Evolutionary conservation across 2,113 vertebrate genomes (phyloP).

Genomic region (Malurus melanocephalus): DNA sequence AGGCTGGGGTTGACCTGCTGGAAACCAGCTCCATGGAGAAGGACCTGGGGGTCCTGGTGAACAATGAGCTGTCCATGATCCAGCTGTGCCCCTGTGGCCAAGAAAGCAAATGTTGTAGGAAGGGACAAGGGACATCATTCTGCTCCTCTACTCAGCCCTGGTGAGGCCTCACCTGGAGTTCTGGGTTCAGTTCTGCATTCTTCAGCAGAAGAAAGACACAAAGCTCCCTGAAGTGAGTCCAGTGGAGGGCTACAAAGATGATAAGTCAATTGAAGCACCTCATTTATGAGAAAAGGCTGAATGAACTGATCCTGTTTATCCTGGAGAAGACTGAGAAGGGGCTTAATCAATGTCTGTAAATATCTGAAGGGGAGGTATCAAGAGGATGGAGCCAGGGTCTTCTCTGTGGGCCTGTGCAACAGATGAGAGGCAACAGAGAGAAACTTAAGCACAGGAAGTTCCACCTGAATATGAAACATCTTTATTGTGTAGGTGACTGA

Average conservation of each 20-base stretch:
- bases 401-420: accelerated
- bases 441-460: background rate
- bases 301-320: background rate
- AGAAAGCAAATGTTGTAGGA: background rate
- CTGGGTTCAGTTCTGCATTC: background rate
- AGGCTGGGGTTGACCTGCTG: background rate
- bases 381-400: background rate
- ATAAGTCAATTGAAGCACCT: background rate
- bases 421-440: background rate
- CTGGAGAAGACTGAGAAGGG: background rate
- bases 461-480: background rate
- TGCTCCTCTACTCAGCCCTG: background rate
- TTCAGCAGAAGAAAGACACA: background rate
- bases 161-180: too few species aligned
- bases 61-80: background rate
- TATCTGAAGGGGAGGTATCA: background rate
- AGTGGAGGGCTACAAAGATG: background rate
- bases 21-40: background rate
- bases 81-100: background rate
- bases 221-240: background rate
- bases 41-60: background rate
- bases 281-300: background rate
- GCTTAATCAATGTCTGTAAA: background rate
- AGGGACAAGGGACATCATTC: background rate
- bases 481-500: background rate